A percentile compares a stretch with the other conserved stretches of the same genome.
phyloP scores from a whole-genome alignment of 2,797 vertebrate genomes.

The Epinephelus coioides region DNA sequence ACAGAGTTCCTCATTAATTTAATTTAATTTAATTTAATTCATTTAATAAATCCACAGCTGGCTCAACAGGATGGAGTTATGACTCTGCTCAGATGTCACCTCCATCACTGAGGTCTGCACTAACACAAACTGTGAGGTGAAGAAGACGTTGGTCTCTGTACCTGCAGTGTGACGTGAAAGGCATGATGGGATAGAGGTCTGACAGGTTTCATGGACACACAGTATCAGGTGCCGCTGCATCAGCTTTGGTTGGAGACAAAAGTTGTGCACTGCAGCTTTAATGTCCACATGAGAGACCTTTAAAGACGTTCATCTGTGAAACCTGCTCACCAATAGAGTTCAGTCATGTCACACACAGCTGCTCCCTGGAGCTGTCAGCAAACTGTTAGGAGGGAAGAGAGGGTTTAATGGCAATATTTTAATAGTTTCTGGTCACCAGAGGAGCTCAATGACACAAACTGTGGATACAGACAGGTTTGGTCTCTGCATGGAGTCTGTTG shows the following conservation, averaged over 20 bases:
- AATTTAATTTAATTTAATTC: no score
- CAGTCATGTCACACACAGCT: no score
- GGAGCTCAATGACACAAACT: no score
- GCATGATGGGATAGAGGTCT: conserved; percentile 14
- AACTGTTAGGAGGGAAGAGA: no score
- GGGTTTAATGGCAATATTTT: no score
- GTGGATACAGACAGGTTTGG: no score
- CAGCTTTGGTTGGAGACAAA: background rate
- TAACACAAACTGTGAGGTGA: background rate
- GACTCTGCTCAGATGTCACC: background rate
- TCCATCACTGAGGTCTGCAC: background rate
- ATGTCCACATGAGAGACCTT: no score
- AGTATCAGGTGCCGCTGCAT: background rate
- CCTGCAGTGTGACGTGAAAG: conserved; percentile 8
- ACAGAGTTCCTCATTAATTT: no score
- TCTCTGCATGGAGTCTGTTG: background rate
- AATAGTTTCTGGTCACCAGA: no score
- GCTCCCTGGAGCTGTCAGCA: no score
- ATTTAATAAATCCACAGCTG: background rate
- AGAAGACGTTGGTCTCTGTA: background rate
- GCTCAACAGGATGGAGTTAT: background rate
- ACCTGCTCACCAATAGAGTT: no score
- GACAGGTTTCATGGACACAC: background rate
- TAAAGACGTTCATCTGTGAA: no score
- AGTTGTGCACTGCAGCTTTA: background rate